These are phyloP conservation scores for Penaeus vannamei DNA, from an alignment of 1,140 invertebrate genomes.

Conservation along the genomic window DNA sequence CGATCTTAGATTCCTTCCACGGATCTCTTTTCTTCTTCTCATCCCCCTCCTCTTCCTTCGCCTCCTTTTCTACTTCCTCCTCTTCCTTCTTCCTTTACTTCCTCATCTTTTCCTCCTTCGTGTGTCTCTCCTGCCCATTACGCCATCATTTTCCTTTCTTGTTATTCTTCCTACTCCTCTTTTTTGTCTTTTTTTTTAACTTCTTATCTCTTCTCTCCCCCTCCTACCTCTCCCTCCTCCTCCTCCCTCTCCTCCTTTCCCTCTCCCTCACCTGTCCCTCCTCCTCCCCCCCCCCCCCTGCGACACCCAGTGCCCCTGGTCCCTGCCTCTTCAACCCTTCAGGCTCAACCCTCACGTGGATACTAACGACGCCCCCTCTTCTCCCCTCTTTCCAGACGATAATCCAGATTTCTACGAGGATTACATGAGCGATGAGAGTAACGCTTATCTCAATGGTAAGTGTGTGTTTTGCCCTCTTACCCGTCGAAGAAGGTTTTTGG, in stretches of 20 bases:
- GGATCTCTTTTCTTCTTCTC: constrained; percentile 7
- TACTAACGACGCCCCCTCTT: constrained; percentile 56
- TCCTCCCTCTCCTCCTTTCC: background rate
- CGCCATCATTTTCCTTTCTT: background rate
- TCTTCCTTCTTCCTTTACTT: background rate
- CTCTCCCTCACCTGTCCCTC: background rate
- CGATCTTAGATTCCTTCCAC: background rate
- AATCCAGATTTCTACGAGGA: constrained; percentile 63
- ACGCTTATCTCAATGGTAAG: constrained; percentile 63
- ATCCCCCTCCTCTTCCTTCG: background rate
- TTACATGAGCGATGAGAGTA: constrained; percentile 56
- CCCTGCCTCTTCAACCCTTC: constrained; percentile 10
- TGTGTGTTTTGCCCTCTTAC: background rate
- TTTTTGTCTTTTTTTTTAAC: background rate
- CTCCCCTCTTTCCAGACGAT: constrained; percentile 62
- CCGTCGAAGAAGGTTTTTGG: background rate
- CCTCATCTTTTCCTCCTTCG: background rate
- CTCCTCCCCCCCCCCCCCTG: background rate
- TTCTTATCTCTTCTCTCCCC: background rate
- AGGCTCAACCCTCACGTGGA: background rate
- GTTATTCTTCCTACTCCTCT: background rate
- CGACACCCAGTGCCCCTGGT: background rate
- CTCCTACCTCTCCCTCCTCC: background rate
- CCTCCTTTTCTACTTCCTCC: background rate
- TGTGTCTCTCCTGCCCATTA: background rate